phyloP scores from a whole-genome alignment of 2,797 vertebrate species.

The Alcedo atthis region DNA sequence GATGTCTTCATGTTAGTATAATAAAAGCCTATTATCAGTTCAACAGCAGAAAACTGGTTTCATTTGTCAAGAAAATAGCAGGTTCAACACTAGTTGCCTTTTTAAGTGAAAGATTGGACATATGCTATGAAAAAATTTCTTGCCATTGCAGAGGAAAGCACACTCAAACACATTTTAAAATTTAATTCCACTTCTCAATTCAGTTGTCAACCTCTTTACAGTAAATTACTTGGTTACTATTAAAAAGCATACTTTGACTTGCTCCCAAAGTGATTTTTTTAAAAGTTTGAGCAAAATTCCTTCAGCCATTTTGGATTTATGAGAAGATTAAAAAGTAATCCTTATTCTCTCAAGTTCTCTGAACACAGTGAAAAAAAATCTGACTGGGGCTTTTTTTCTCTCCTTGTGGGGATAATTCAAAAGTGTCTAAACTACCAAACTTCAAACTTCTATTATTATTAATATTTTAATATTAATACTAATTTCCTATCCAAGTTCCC shows the following conservation, averaged over 20 bases:
- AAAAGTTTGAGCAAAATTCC: constrained; percentile 54
- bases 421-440: constrained; percentile 15
- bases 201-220: constrained; percentile 45
- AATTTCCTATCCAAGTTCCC: neutral
- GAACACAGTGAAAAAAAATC: neutral
- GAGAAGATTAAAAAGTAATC: constrained; percentile 11
- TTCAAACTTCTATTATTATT: neutral
- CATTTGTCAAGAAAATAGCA: constrained; percentile 73
- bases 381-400: neutral
- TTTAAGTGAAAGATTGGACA: constrained; percentile 70
- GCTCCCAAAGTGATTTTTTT: constrained; percentile 50
- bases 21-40: constrained; percentile 76
- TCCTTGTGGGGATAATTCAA: neutral
- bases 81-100: constrained; percentile 66
- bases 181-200: constrained; percentile 57
- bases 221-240: constrained; percentile 51
- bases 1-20: constrained; percentile 71
- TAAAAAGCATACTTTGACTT: constrained; percentile 57
- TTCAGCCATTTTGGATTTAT: constrained; percentile 59
- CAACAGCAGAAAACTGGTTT: constrained; percentile 72
- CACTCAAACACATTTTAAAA: constrained; percentile 56
- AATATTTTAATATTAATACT: constrained; percentile 11
- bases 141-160: constrained; percentile 51
- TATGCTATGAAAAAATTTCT: constrained; percentile 50
- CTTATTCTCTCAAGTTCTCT: neutral